Conservation (phyloP, 2,797 vertebrate species). For the Caiman crocodilus region DNA sequence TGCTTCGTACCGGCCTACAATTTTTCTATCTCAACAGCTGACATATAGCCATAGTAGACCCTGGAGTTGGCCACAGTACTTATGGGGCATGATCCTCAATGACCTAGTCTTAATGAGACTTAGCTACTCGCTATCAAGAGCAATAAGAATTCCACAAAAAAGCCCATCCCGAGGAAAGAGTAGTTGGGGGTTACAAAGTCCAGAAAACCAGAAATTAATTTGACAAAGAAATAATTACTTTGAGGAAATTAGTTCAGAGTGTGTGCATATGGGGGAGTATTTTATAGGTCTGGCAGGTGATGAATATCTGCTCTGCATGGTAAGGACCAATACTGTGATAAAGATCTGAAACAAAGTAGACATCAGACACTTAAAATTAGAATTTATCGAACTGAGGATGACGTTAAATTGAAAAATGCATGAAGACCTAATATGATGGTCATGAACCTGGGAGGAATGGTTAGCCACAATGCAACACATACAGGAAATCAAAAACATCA, state of each 20-base stretch:
- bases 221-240: slow-evolving; percentile 49
- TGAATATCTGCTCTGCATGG: slow-evolving; percentile 35
- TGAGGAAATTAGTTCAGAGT: background rate
- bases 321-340: slow-evolving; percentile 27
- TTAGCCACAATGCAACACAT: background rate
- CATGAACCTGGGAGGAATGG: background rate
- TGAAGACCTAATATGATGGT: slow-evolving; percentile 12
- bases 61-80: background rate
- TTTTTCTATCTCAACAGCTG: background rate
- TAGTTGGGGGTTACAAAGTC: slow-evolving; percentile 27
- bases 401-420: slow-evolving; percentile 36
- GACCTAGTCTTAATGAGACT: background rate
- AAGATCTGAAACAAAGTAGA: slow-evolving; percentile 54
- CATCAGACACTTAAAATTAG: slow-evolving; percentile 45
- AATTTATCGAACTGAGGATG: slow-evolving; percentile 24
- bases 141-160: background rate
- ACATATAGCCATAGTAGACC: background rate
- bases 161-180: slow-evolving; percentile 16
- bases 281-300: slow-evolving; percentile 32
- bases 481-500: background rate
- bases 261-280: background rate
- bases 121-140: background rate
- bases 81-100: background rate
- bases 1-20: no score
- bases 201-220: slow-evolving; percentile 56